Percentiles rank a stretch among this genome's conserved stretches.
Evolutionary conservation across 2,797 vertebrate genomes (phyloP).

Genomic region (Etheostoma perlongum): DNA sequence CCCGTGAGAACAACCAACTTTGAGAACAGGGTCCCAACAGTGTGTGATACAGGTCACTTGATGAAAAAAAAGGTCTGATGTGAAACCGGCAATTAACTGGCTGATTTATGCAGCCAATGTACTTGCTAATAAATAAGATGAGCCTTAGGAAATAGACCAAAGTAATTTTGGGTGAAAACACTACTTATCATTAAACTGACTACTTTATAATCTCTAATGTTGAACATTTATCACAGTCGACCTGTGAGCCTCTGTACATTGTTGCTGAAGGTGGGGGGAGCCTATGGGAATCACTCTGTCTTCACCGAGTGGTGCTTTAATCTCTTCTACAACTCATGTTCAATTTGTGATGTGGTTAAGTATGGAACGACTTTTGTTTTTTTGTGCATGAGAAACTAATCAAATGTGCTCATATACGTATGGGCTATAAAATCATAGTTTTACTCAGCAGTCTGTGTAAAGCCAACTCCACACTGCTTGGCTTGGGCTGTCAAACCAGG

Average conservation of each 20-base stretch:
- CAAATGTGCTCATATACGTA: neutral
- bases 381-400: neutral
- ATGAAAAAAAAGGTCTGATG: constrained; percentile 10
- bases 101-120: constrained; percentile 27
- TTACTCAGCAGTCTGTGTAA: constrained; percentile 6
- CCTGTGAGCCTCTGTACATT: constrained; percentile 27
- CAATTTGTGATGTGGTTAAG: neutral
- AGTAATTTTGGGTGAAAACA: constrained; percentile 43
- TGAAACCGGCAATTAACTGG: constrained; percentile 26
- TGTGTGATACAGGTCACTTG: neutral
- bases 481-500: neutral
- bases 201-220: constrained; percentile 38
- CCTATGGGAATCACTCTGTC: constrained; percentile 21
- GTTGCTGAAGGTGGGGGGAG: neutral
- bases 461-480: neutral
- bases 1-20: constrained; percentile 19
- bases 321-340: neutral
- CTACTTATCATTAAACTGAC: constrained; percentile 41
- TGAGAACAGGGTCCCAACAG: constrained; percentile 17
- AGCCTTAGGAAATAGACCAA: constrained; percentile 23
- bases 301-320: constrained; percentile 7
- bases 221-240: constrained; percentile 48
- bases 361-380: neutral
- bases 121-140: constrained; percentile 30
- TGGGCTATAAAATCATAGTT: constrained; percentile 2